phyloP scores from a whole-genome alignment of 2,113 vertebrate genomes.

The Mirza zaza region DNA sequence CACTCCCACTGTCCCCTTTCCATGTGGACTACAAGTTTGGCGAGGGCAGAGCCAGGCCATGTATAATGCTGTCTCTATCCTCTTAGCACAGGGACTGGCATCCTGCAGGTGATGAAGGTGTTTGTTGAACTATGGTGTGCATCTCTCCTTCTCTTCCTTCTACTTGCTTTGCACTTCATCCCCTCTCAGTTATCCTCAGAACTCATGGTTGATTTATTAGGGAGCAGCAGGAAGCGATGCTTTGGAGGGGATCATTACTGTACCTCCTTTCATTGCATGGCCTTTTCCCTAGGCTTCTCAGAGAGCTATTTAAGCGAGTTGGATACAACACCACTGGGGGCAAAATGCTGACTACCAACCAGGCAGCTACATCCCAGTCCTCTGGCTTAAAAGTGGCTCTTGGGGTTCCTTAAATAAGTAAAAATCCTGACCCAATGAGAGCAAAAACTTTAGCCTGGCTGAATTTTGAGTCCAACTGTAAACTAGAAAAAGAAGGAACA shows the following conservation, averaged over 20 bases:
- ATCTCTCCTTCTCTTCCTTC: background rate
- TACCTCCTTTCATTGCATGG: background rate
- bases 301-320: background rate
- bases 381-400: background rate
- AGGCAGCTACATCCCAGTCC: background rate
- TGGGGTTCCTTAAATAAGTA: background rate
- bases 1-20: background rate
- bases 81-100: background rate
- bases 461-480: background rate
- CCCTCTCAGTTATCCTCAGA: background rate
- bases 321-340: background rate
- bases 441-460: slow-evolving; percentile 30
- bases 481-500: slow-evolving; percentile 40
- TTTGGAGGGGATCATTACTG: background rate
- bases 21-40: background rate
- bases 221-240: background rate
- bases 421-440: background rate
- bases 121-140: background rate
- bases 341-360: background rate
- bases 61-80: background rate
- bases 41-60: fast-evolving
- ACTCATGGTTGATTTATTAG: background rate
- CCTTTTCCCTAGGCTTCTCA: background rate
- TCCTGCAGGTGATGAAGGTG: background rate
- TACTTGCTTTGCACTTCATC: background rate